These are phyloP conservation scores for Scaptomyza cyrtandrae DNA, from an alignment of 2,888 invertebrate genomes.

Conservation along the genomic window DNA sequence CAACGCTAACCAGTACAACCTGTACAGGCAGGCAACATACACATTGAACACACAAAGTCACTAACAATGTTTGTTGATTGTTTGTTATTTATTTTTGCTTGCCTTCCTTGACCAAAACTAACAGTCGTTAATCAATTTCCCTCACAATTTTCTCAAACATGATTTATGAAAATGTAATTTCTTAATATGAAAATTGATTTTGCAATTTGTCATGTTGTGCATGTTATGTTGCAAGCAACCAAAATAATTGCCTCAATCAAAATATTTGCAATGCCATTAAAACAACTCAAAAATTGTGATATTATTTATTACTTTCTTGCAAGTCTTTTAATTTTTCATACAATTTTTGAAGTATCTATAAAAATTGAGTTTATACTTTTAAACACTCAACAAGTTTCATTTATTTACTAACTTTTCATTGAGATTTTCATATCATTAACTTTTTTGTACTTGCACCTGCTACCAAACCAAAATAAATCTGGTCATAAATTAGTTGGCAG, in stretches of 20 bases:
- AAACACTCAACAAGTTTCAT: too few species aligned
- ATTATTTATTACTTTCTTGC: background rate
- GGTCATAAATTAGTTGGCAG: conserved; percentile 5
- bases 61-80: background rate
- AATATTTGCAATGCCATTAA: conserved; percentile 9
- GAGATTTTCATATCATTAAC: background rate
- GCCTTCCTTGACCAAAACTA: background rate
- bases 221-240: background rate
- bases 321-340: background rate
- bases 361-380: too few species aligned
- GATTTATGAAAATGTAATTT: conserved; percentile 47
- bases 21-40: conserved; percentile 21
- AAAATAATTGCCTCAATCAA: conserved; percentile 23
- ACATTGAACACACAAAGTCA: too few species aligned
- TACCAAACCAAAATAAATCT: background rate
- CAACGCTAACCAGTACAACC: conserved; percentile 65
- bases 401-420: too few species aligned
- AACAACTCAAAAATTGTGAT: background rate
- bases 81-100: too few species aligned
- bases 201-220: conserved; percentile 13
- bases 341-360: background rate
- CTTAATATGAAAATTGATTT: conserved; percentile 36
- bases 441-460: background rate
- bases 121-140: conserved; percentile 34
- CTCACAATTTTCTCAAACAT: conserved; percentile 3